Conservation (phyloP, 2,797 vertebrate species). For the Gorsachius magnificus region DNA sequence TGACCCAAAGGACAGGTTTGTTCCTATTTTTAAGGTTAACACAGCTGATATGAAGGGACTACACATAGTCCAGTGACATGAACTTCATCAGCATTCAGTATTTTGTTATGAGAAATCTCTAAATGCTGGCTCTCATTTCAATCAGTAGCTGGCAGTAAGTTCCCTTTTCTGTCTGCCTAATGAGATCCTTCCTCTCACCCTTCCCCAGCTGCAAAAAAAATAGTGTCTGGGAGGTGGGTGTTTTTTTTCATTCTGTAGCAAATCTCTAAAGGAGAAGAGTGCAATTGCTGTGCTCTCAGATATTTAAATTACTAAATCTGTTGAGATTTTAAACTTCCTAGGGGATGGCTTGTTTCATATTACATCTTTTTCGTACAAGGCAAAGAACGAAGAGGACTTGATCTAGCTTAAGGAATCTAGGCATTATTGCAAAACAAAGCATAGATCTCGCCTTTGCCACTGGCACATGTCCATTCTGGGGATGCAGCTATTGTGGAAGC, state of each 20-base stretch:
- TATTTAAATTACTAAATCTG: constrained; percentile 3
- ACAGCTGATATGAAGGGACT: not conserved
- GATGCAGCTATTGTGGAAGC: not conserved
- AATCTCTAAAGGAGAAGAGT: not conserved
- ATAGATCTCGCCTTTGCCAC: not conserved
- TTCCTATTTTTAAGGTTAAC: not conserved
- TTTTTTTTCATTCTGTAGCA: not conserved
- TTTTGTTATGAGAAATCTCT: not conserved
- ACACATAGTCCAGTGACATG: not conserved
- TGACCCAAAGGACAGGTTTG: not conserved
- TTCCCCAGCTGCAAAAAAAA: not conserved
- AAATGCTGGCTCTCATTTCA: not conserved
- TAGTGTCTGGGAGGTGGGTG: not conserved
- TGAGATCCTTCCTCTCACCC: not conserved
- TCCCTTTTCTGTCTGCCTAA: not conserved
- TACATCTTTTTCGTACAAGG: not conserved
- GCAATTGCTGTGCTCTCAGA: not conserved
- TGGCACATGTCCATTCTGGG: not conserved
- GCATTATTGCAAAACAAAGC: not conserved
- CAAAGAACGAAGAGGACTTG: not conserved
- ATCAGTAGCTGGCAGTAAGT: not conserved
- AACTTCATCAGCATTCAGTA: not conserved
- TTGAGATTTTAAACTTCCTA: not conserved
- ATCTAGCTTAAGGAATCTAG: not conserved
- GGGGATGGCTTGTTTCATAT: not conserved